Percentiles rank a stretch among this genome's conserved stretches.
These are phyloP conservation scores for Scrobipalpa atriplicella DNA, from an alignment of 2,888 invertebrate species.

Conservation along the genomic window DNA sequence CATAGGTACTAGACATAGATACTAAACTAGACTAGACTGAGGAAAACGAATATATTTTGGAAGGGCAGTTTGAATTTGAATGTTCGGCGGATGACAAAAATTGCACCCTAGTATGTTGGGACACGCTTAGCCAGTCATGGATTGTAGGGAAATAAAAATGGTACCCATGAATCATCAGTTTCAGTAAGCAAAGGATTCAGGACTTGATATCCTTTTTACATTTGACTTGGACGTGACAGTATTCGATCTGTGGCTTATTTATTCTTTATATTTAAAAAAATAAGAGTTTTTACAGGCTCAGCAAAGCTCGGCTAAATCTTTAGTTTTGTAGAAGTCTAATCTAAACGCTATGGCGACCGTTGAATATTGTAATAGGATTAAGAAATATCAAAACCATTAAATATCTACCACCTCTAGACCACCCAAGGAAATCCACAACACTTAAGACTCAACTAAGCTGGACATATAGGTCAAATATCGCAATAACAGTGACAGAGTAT, in stretches of 20 bases:
- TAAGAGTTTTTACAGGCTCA: no score
- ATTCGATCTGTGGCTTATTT: no score
- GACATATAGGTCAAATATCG: neutral
- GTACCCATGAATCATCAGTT: constrained; percentile 25
- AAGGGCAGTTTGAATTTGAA: no score
- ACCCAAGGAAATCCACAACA: neutral
- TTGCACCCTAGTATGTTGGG: constrained; percentile 18
- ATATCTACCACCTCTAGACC: neutral
- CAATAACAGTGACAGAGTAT: neutral
- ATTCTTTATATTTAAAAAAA: no score
- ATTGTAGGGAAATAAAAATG: constrained; percentile 24
- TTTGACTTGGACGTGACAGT: neutral
- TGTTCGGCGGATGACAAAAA: neutral
- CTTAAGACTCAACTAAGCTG: neutral
- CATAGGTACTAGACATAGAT: no score
- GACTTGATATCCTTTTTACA: neutral
- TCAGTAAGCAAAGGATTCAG: constrained; percentile 39
- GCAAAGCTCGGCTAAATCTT: neutral
- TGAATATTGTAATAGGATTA: no score
- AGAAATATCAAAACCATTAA: no score
- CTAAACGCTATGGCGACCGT: no score
- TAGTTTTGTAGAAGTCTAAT: no score
- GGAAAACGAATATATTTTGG: no score
- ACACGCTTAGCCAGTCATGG: constrained; percentile 28
- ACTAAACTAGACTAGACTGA: no score